These are phyloP conservation scores for Halcyon leucocephala DNA, from an alignment of 2,797 vertebrate species.

Conservation along the genomic window DNA sequence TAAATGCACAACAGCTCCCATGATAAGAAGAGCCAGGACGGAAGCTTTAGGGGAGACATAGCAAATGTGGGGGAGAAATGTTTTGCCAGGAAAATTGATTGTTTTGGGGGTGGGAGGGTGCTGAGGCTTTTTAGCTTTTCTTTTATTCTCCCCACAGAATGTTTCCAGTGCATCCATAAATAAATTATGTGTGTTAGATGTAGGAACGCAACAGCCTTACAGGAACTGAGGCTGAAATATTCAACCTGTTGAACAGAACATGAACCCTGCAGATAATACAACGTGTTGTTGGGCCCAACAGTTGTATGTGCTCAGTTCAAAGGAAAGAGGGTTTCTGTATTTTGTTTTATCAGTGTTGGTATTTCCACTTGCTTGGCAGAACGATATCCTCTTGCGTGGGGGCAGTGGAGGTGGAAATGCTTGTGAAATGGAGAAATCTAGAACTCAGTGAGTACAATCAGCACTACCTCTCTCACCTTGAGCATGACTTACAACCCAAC, in stretches of 20 bases:
- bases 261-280: neutral
- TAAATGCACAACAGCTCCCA: neutral
- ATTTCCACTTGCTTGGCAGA: neutral
- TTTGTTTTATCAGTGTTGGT: neutral
- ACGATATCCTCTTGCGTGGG: neutral
- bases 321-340: neutral
- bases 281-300: neutral
- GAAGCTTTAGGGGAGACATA: neutral
- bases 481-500: neutral
- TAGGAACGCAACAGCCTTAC: neutral
- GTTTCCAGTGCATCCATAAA: neutral
- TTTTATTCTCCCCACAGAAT: neutral
- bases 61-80: neutral
- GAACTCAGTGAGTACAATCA: rapidly evolving
- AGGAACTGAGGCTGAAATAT: neutral
- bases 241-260: neutral
- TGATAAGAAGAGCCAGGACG: neutral
- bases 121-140: neutral
- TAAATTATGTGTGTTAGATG: neutral
- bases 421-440: neutral
- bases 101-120: neutral
- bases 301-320: neutral
- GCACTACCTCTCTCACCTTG: neutral
- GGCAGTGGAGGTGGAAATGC: neutral
- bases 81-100: neutral